Percentiles rank a stretch among this genome's conserved stretches.
These are phyloP conservation scores for Tipula confusa DNA, from an alignment of 2,888 invertebrate genomes.

Conservation along the genomic window DNA sequence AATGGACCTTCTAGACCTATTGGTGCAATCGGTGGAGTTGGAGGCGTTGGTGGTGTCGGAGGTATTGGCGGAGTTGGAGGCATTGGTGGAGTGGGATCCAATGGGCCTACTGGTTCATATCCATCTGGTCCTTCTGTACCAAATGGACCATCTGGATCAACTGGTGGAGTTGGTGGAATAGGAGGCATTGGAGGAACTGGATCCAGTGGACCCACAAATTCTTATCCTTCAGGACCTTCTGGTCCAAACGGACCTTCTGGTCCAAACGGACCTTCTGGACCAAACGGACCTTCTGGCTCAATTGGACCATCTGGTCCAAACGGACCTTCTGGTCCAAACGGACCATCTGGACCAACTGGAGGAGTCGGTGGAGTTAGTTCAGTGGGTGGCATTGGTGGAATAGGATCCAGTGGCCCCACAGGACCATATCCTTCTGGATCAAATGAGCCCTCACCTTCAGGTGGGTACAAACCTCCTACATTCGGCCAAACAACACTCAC, in stretches of 20 bases:
- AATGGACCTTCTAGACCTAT: neutral
- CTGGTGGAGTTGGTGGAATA: slow-evolving; percentile 32
- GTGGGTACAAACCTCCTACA: slow-evolving; percentile 35
- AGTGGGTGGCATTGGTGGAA: slow-evolving; percentile 33
- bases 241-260: slow-evolving; percentile 32
- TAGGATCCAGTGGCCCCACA: slow-evolving; percentile 35
- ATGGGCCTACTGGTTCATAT: too few species aligned
- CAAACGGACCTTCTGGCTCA: slow-evolving; percentile 44
- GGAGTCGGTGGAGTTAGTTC: neutral
- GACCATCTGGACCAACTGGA: neutral
- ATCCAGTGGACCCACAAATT: neutral
- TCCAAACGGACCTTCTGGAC: slow-evolving; percentile 38
- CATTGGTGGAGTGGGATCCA: neutral
- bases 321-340: slow-evolving; percentile 40
- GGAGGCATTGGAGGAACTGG: slow-evolving; percentile 35
- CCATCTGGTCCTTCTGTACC: slow-evolving; percentile 51
- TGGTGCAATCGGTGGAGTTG: too few species aligned
- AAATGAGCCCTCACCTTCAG: slow-evolving; percentile 40
- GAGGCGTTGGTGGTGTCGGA: too few species aligned
- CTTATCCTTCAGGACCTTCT: neutral
- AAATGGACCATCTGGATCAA: slow-evolving; percentile 35
- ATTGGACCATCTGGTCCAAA: slow-evolving; percentile 43
- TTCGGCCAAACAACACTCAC: slow-evolving; percentile 39
- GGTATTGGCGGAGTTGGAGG: too few species aligned
- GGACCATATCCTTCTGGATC: slow-evolving; percentile 38